These are phyloP conservation scores for Mormyrus lacerda DNA, from an alignment of 2,113 vertebrate genomes.

Conservation along the genomic window DNA sequence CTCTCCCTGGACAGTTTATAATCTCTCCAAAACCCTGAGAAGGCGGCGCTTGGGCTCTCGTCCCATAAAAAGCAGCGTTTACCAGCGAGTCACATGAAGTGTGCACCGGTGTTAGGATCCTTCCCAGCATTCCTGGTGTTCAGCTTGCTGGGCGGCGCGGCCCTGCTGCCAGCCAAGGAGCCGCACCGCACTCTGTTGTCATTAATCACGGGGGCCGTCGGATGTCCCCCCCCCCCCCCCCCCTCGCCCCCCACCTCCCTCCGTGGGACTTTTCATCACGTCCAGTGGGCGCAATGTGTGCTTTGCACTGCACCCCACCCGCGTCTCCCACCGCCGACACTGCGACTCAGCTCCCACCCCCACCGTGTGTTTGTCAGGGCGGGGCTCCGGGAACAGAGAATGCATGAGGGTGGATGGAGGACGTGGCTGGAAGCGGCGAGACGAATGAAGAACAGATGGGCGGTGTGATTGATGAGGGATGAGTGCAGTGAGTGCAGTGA, in stretches of 20 bases:
- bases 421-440: slow-evolving; percentile 26
- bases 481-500: slow-evolving; percentile 35
- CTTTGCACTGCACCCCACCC: not conserved
- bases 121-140: slow-evolving; percentile 14
- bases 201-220: slow-evolving; percentile 42
- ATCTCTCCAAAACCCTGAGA: slow-evolving; percentile 3
- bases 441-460: slow-evolving; percentile 25
- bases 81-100: not conserved
- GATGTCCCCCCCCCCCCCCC: slow-evolving; percentile 34
- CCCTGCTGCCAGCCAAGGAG: slow-evolving; percentile 44
- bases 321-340: not conserved
- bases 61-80: not conserved
- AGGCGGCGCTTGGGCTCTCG: not conserved
- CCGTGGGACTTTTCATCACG: slow-evolving; percentile 24
- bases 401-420: slow-evolving; percentile 25
- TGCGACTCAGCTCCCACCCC: not conserved
- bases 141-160: slow-evolving; percentile 37
- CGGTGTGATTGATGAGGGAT: slow-evolving; percentile 38
- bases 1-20: slow-evolving; percentile 9
- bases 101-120: not conserved
- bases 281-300: not conserved
- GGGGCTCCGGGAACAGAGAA: not conserved
- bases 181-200: slow-evolving; percentile 34
- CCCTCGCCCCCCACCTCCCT: slow-evolving; percentile 26
- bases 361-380: not conserved